Percentiles rank a stretch among this genome's conserved stretches.
Evolutionary conservation across 2,888 invertebrate genomes (phyloP).

Genomic region (Thecocarcelia acutangulata): DNA sequence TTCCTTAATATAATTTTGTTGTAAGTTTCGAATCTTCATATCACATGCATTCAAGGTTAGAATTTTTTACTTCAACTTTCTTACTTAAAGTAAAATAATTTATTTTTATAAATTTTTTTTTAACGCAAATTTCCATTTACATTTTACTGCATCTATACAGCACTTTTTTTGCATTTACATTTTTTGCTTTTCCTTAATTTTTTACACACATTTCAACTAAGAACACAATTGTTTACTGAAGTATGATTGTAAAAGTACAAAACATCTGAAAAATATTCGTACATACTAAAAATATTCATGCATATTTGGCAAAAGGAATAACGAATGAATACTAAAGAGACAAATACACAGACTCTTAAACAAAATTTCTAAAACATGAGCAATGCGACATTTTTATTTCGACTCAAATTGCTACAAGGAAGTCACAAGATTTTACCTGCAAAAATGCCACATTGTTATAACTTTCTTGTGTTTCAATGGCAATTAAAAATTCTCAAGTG

Average conservation of each 20-base stretch:
- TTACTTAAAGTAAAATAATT: constrained; percentile 7
- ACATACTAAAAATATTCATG: neutral
- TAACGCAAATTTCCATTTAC: constrained; percentile 41
- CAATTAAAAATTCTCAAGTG: constrained; percentile 15
- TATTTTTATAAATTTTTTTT: constrained; percentile 13
- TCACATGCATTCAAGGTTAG: neutral
- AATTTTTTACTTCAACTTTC: neutral
- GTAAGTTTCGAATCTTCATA: too few species aligned
- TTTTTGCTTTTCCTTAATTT: neutral
- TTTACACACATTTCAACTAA: neutral
- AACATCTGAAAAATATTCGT: neutral
- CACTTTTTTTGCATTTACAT: neutral
- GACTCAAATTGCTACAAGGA: constrained; percentile 30
- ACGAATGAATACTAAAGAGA: neutral
- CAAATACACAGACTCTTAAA: neutral
- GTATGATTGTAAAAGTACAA: neutral
- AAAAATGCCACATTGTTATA: constrained; percentile 38
- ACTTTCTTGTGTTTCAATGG: constrained; percentile 3
- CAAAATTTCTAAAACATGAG: constrained; percentile 34
- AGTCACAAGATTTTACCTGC: constrained; percentile 50
- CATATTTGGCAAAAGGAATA: constrained; percentile 36
- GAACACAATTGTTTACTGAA: constrained; percentile 16
- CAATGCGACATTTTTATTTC: constrained; percentile 62
- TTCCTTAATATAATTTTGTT: too few species aligned
- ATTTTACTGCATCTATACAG: constrained; percentile 46